Conservation (phyloP, 2,113 vertebrate genomes). For the Eulemur rufifrons region DNA sequence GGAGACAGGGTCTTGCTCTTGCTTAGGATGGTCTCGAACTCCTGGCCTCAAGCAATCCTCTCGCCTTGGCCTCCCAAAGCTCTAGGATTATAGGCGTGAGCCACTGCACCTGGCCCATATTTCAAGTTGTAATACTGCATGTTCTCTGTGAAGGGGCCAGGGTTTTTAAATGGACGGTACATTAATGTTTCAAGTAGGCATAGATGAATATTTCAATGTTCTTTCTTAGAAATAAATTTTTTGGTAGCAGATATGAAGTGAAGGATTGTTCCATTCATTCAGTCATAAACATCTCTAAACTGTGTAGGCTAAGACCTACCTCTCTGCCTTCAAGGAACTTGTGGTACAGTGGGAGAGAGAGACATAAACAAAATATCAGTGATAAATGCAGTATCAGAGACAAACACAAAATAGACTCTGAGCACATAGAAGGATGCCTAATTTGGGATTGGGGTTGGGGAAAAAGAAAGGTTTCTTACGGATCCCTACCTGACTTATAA, state of each 20-base stretch:
- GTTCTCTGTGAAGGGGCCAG: neutral
- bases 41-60: no score
- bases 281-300: constrained; percentile 12
- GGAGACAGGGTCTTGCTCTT: no score
- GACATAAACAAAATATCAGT: neutral
- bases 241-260: neutral
- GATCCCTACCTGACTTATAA: neutral
- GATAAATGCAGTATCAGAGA: neutral
- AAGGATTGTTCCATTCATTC: neutral
- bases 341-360: neutral
- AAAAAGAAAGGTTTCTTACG: neutral
- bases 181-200: neutral
- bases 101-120: no score
- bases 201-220: neutral
- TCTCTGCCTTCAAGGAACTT: constrained; percentile 16
- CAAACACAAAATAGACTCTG: neutral
- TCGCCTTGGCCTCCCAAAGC: no score
- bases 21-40: no score
- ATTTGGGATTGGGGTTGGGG: neutral
- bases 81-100: no score
- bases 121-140: neutral
- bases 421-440: neutral
- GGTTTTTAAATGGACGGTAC: neutral
- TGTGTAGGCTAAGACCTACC: neutral
- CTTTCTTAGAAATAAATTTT: constrained; percentile 26